phyloP scores from a whole-genome alignment of 1,140 invertebrate genomes.

The Cydia splendana region DNA sequence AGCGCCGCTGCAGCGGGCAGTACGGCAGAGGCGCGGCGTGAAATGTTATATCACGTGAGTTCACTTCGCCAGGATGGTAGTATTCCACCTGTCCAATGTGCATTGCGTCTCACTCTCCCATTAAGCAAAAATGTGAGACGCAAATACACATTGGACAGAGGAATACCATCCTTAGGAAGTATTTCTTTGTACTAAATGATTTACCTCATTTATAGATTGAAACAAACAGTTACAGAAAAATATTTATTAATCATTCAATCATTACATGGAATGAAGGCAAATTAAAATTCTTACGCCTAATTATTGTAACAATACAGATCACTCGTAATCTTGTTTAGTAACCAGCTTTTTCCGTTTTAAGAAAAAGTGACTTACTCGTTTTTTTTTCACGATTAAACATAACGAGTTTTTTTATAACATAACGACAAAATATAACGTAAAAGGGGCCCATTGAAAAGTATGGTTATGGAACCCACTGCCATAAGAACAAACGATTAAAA shows the following conservation, averaged over 20 bases:
- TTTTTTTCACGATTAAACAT: neutral
- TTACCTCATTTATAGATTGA: neutral
- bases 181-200: too few relatives aligned
- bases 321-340: neutral
- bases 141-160: too few relatives aligned
- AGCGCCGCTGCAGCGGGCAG: too few relatives aligned
- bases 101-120: too few relatives aligned
- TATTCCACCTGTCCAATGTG: too few relatives aligned
- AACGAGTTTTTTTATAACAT: neutral
- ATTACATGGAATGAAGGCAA: slow-evolving; percentile 12
- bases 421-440: slow-evolving; percentile 4
- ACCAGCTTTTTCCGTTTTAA: neutral
- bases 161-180: too few relatives aligned
- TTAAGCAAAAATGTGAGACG: too few relatives aligned
- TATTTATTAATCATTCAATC: slow-evolving; percentile 14
- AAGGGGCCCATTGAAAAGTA: neutral
- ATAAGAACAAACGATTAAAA: slow-evolving; percentile 9
- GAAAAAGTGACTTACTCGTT: neutral
- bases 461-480: neutral
- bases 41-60: too few relatives aligned
- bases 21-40: too few relatives aligned
- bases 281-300: neutral
- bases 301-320: slow-evolving; percentile 10
- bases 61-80: too few relatives aligned
- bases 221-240: neutral